phyloP scores from a whole-genome alignment of 2,888 invertebrate species.

The Rambutsinella grinnellia region DNA sequence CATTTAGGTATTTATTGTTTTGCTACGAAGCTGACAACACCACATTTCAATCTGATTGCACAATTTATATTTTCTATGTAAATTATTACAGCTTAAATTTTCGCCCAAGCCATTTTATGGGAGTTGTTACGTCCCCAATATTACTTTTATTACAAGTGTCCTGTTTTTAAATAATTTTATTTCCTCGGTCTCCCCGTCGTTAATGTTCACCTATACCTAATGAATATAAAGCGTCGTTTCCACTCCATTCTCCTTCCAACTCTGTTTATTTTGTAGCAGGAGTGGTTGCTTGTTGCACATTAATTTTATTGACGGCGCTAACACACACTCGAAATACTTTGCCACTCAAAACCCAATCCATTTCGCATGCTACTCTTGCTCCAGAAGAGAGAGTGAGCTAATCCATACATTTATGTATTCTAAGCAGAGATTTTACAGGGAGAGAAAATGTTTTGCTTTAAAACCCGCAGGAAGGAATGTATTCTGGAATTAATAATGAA shows the following conservation, averaged over 20 bases:
- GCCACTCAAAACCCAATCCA: too few relatives aligned
- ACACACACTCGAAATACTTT: background rate
- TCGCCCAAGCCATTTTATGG: too few relatives aligned
- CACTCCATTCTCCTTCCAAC: background rate
- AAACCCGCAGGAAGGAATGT: background rate
- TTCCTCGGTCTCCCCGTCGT: background rate
- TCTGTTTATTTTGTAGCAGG: background rate
- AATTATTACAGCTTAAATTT: too few relatives aligned
- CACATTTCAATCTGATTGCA: background rate
- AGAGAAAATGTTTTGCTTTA: background rate
- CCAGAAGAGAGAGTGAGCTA: background rate
- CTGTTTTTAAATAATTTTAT: background rate
- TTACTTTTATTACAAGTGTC: background rate
- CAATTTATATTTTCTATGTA: background rate
- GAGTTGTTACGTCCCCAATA: background rate
- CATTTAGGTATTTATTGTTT: background rate
- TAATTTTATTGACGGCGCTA: background rate
- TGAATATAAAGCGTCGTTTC: background rate
- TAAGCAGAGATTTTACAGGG: background rate
- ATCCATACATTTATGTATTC: background rate
- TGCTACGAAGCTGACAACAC: background rate
- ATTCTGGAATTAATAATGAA: conserved; percentile 17
- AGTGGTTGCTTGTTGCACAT: background rate
- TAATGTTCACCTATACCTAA: background rate
- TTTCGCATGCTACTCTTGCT: background rate